Conservation (phyloP, 2,888 invertebrate species). For the Dryocosmus kuriphilus region DNA sequence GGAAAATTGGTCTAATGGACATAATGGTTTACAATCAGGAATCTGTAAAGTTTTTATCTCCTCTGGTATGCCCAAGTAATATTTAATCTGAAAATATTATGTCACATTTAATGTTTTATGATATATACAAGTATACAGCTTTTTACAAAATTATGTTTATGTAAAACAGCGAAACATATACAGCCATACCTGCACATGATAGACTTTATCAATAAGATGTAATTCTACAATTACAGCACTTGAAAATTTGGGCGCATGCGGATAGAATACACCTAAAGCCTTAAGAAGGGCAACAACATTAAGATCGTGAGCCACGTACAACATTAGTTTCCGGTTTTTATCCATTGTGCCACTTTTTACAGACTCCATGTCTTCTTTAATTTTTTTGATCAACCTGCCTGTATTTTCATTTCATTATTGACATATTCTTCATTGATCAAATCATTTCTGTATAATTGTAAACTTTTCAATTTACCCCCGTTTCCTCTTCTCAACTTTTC, state of each 20-base stretch:
- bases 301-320: conserved; percentile 70
- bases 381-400: conserved; percentile 52
- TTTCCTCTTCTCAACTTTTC: too few species aligned
- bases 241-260: conserved; percentile 67
- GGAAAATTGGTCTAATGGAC: conserved; percentile 79
- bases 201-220: conserved; percentile 54
- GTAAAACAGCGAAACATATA: not conserved
- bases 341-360: conserved; percentile 64
- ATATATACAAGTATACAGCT: too few species aligned
- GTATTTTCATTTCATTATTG: too few species aligned
- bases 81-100: conserved; percentile 76
- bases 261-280: conserved; percentile 65
- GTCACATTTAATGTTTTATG: too few species aligned
- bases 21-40: conserved; percentile 78
- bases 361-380: conserved; percentile 55
- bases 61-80: conserved; percentile 77
- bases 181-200: conserved; percentile 67
- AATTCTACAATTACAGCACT: conserved; percentile 69
- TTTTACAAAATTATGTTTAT: too few species aligned
- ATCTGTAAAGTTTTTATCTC: conserved; percentile 75
- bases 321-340: conserved; percentile 70
- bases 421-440: too few species aligned
- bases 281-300: conserved; percentile 68
- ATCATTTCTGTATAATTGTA: too few species aligned
- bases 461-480: too few species aligned